phyloP scores from a whole-genome alignment of 2,113 vertebrate species.

The Pseudolaguvia tuberculata region DNA sequence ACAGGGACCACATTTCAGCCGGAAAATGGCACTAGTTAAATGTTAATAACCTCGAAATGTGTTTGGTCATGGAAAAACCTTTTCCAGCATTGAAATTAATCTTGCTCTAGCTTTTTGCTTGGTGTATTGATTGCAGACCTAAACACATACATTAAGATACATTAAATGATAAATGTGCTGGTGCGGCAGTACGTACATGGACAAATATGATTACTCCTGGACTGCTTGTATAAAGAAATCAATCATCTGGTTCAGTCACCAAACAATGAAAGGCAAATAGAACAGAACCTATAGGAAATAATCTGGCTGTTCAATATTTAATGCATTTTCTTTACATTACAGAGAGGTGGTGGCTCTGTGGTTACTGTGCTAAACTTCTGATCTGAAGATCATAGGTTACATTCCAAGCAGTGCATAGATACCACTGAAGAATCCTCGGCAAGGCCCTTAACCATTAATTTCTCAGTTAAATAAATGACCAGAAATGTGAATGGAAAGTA shows the following conservation, averaged over 20 bases:
- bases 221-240: conserved; percentile 17
- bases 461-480: too few relatives aligned
- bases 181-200: conserved; percentile 11
- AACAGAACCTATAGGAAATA: neutral
- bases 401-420: too few relatives aligned
- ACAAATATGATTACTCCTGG: conserved; percentile 16
- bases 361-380: too few relatives aligned
- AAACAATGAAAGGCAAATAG: neutral
- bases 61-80: conserved; percentile 51
- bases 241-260: conserved; percentile 2
- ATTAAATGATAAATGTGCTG: conserved; percentile 21
- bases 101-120: conserved; percentile 26
- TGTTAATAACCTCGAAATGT: conserved; percentile 56
- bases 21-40: conserved; percentile 56
- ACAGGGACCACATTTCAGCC: conserved; percentile 12
- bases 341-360: too few relatives aligned
- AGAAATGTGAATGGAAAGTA: too few relatives aligned
- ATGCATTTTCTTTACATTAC: too few relatives aligned
- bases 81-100: conserved; percentile 35
- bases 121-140: neutral
- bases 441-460: too few relatives aligned
- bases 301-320: neutral
- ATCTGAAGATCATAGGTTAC: too few relatives aligned
- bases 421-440: too few relatives aligned
- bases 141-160: conserved; percentile 31